phyloP scores from a whole-genome alignment of 2,888 invertebrate species.

The Diabrotica balteata region DNA sequence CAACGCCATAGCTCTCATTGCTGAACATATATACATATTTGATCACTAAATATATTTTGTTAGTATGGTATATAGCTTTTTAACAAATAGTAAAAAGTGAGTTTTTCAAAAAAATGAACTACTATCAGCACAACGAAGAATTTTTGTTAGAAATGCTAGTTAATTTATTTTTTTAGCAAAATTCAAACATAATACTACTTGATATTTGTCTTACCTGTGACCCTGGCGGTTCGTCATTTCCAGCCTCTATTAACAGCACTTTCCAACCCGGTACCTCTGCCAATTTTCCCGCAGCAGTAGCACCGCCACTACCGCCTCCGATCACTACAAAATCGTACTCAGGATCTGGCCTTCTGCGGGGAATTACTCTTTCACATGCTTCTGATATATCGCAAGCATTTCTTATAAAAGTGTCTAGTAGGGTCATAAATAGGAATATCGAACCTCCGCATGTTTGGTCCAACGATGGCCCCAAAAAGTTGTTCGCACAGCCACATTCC shows the following conservation, averaged over 20 bases:
- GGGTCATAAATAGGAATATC: slow-evolving; percentile 70
- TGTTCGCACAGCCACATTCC: slow-evolving; percentile 66
- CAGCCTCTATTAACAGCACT: slow-evolving; percentile 75
- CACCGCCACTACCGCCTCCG: slow-evolving; percentile 72
- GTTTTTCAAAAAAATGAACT: no score
- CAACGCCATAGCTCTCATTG: no score
- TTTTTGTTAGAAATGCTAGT: no score
- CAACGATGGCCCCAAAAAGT: slow-evolving; percentile 65
- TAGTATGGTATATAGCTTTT: no score
- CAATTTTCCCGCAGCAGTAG: slow-evolving; percentile 70
- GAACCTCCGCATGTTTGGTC: slow-evolving; percentile 66
- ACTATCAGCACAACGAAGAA: no score
- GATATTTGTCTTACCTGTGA: slow-evolving; percentile 52
- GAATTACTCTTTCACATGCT: slow-evolving; percentile 67
- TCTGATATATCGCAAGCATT: slow-evolving; percentile 66
- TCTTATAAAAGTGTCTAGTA: slow-evolving; percentile 69
- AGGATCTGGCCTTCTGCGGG: slow-evolving; percentile 59
- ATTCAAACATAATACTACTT: no score
- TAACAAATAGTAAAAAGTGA: no score
- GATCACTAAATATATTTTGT: no score
- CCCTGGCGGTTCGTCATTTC: slow-evolving; percentile 73
- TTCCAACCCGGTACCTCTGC: slow-evolving; percentile 72
- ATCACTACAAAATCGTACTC: slow-evolving; percentile 73
- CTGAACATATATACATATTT: no score
- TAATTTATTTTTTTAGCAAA: no score